Evolutionary conservation across 2,888 invertebrate species (phyloP).

Genomic region (Cylloceria caligata): DNA sequence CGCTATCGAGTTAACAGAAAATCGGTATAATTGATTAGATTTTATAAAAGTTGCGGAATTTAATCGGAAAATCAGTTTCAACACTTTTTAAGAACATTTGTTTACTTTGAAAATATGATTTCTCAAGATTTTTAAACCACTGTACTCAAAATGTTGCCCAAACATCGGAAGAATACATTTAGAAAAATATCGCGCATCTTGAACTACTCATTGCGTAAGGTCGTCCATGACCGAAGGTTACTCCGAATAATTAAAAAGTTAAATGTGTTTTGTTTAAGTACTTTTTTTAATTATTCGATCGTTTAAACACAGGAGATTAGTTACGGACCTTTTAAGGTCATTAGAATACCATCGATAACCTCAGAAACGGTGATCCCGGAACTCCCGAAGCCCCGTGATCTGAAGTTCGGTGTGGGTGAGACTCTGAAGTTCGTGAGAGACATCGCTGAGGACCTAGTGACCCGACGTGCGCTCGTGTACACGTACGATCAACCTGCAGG

Average conservation of each 20-base stretch:
- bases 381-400: constrained; percentile 73
- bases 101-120: too few relatives aligned
- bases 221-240: too few relatives aligned
- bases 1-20: too few relatives aligned
- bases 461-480: constrained; percentile 81
- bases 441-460: constrained; percentile 79
- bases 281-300: constrained; percentile 37
- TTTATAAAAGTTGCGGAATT: too few relatives aligned
- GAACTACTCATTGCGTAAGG: too few relatives aligned
- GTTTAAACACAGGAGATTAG: constrained; percentile 76
- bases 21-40: too few relatives aligned
- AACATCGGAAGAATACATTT: too few relatives aligned
- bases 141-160: too few relatives aligned
- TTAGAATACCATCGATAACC: constrained; percentile 78
- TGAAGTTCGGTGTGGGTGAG: constrained; percentile 76
- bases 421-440: constrained; percentile 79
- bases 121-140: too few relatives aligned
- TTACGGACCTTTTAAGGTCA: constrained; percentile 81
- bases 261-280: constrained; percentile 21
- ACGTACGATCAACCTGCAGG: constrained; percentile 77
- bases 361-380: constrained; percentile 76
- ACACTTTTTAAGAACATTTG: too few relatives aligned
- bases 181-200: too few relatives aligned
- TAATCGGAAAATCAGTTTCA: too few relatives aligned
- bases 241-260: background rate